phyloP scores from a whole-genome alignment of 2,888 invertebrate genomes.

The Dynastes tityus region DNA sequence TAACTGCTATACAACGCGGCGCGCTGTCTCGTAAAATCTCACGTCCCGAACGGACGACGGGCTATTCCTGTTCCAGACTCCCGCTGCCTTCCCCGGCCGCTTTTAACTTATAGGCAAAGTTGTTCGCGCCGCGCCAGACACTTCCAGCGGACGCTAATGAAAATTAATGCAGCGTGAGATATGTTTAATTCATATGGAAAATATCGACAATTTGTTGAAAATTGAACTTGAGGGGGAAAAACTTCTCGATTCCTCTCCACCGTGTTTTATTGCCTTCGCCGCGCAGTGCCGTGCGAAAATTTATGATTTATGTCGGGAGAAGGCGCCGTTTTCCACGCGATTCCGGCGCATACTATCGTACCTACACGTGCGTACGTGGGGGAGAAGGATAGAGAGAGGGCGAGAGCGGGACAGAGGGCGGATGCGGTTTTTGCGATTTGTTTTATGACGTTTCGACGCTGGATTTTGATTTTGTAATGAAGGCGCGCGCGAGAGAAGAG shows the following conservation, averaged over 20 bases:
- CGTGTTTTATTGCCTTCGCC: slow-evolving; percentile 33
- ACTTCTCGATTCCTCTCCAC: slow-evolving; percentile 30
- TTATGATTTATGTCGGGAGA: slow-evolving; percentile 37
- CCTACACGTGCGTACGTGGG: neutral
- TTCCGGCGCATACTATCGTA: neutral
- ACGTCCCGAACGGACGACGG: neutral
- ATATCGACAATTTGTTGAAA: slow-evolving; percentile 48
- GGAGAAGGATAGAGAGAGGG: neutral
- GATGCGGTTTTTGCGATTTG: slow-evolving; percentile 43
- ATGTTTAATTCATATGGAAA: slow-evolving; percentile 49
- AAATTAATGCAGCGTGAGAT: slow-evolving; percentile 56
- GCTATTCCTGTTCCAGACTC: slow-evolving; percentile 24
- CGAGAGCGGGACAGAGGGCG: neutral
- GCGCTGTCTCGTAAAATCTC: slow-evolving; percentile 37
- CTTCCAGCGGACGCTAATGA: slow-evolving; percentile 56
- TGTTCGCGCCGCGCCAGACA: slow-evolving; percentile 53
- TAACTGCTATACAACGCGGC: slow-evolving; percentile 5
- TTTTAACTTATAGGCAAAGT: slow-evolving; percentile 55
- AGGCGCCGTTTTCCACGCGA: neutral
- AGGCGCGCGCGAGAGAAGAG: neutral
- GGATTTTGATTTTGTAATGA: slow-evolving; percentile 38
- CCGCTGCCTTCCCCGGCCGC: neutral
- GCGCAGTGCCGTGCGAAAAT: slow-evolving; percentile 25
- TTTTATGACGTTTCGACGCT: slow-evolving; percentile 39
- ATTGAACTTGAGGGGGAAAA: slow-evolving; percentile 36